Conservation (phyloP, 1,140 invertebrate species). For the Phymorhynchus buccinoides region DNA sequence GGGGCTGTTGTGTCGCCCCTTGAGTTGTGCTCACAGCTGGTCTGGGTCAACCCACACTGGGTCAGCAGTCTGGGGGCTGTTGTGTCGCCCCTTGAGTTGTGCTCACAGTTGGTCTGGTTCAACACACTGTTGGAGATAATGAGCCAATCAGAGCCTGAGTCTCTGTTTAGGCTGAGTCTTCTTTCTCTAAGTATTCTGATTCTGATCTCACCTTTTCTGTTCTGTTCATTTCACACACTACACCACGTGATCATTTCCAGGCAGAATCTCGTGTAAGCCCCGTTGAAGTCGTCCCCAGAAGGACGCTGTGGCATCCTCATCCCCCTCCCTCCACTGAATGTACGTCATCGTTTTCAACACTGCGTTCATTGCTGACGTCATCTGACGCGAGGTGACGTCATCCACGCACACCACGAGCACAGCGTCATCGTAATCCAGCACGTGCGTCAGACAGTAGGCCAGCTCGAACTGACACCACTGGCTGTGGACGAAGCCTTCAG, state of each 20-base stretch:
- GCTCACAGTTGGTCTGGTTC: too few species aligned
- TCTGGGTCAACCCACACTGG: too few species aligned
- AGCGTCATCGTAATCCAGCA: slow-evolving; percentile 38
- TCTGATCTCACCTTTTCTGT: too few species aligned
- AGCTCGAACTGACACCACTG: slow-evolving; percentile 70
- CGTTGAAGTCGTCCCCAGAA: slow-evolving; percentile 32
- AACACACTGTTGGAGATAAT: too few species aligned
- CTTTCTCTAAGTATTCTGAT: too few species aligned
- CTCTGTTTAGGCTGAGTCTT: too few species aligned
- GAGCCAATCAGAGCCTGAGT: too few species aligned
- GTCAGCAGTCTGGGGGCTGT: too few species aligned
- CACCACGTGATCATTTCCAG: background rate
- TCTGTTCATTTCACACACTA: too few species aligned
- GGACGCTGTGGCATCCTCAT: background rate
- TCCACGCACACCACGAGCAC: slow-evolving; percentile 43
- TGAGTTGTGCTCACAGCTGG: too few species aligned
- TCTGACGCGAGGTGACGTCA: slow-evolving; percentile 34
- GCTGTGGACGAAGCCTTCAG: slow-evolving; percentile 51
- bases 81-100: too few species aligned
- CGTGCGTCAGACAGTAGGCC: slow-evolving; percentile 60
- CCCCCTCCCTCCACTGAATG: slow-evolving; percentile 35
- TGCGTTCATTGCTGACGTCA: slow-evolving; percentile 35
- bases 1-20: too few species aligned
- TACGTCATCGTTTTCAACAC: slow-evolving; percentile 41
- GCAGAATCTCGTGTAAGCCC: slow-evolving; percentile 3